phyloP scores from a whole-genome alignment of 2,113 vertebrate species.

The Psilopogon haemacephalus region DNA sequence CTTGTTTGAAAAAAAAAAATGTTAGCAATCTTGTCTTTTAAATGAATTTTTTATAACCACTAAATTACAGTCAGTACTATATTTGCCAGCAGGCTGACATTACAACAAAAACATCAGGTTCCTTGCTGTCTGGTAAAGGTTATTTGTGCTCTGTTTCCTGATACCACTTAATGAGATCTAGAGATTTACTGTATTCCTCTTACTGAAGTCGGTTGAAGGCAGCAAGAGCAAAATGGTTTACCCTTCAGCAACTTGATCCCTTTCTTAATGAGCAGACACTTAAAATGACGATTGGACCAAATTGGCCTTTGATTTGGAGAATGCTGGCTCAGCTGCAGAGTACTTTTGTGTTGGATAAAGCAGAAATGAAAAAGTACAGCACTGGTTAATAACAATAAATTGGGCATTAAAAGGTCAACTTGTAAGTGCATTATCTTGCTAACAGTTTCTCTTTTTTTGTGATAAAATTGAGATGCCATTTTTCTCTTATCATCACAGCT shows the following conservation, averaged over 20 bases:
- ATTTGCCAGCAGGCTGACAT: conserved; percentile 43
- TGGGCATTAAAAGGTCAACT: not conserved
- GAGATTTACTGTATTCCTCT: conserved; percentile 30
- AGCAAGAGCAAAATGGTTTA: not conserved
- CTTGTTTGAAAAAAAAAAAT: not conserved
- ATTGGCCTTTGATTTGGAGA: conserved; percentile 27
- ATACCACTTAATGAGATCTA: conserved; percentile 15
- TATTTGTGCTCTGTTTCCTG: conserved; percentile 21
- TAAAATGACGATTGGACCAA: conserved; percentile 8
- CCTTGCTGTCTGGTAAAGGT: conserved; percentile 47
- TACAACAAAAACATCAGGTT: conserved; percentile 54
- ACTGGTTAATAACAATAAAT: conserved; percentile 5
- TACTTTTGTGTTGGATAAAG: not conserved
- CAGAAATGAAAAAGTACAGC: not conserved
- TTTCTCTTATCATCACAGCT: not conserved
- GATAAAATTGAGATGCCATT: not conserved
- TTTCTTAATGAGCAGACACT: conserved; percentile 1
- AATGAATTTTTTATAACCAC: conserved; percentile 57
- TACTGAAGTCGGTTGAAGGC: not conserved
- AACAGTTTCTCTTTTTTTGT: not conserved
- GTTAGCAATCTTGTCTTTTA: conserved; percentile 35
- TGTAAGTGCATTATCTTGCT: not conserved
- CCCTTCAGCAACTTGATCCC: not conserved
- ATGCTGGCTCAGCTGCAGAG: not conserved
- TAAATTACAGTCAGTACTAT: conserved; percentile 37